A percentile compares a stretch with the other conserved stretches of the same genome.
These are phyloP conservation scores for Mixornis gularis DNA, from an alignment of 2,113 vertebrate species.

Conservation along the genomic window DNA sequence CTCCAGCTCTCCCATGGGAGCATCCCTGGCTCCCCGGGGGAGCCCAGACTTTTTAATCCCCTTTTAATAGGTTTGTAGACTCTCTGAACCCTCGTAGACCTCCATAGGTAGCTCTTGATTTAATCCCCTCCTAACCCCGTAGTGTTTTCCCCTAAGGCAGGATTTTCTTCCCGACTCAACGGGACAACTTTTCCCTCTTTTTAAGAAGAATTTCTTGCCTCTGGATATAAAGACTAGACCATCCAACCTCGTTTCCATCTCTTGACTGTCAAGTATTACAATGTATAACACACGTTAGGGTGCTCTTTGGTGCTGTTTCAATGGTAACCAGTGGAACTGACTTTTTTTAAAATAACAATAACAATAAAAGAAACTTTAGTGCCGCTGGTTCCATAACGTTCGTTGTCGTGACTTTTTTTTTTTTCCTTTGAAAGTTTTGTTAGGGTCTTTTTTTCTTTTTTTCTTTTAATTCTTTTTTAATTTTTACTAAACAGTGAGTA, in stretches of 20 bases:
- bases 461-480: neutral
- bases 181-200: slow-evolving; percentile 17
- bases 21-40: neutral
- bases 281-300: slow-evolving; percentile 69
- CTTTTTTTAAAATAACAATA: slow-evolving; percentile 1
- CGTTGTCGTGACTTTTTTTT: slow-evolving; percentile 28
- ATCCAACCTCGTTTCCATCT: slow-evolving; percentile 71
- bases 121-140: slow-evolving; percentile 1
- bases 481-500: slow-evolving; percentile 34
- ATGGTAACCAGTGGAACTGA: slow-evolving; percentile 66
- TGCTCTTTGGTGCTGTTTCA: slow-evolving; percentile 79
- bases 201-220: slow-evolving; percentile 43
- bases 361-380: slow-evolving; percentile 50
- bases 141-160: slow-evolving; percentile 39
- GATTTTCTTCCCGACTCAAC: neutral
- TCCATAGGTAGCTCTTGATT: slow-evolving; percentile 32
- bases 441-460: neutral
- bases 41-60: slow-evolving; percentile 20
- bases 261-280: slow-evolving; percentile 73
- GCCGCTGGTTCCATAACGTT: slow-evolving; percentile 61
- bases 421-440: neutral
- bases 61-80: slow-evolving; percentile 33
- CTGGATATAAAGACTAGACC: slow-evolving; percentile 45
- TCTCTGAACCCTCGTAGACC: neutral
- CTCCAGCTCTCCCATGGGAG: neutral